A percentile compares a stretch with the other conserved stretches of the same genome.
Conservation (phyloP, 1,140 invertebrate genomes). For the Drosophila auraria region DNA sequence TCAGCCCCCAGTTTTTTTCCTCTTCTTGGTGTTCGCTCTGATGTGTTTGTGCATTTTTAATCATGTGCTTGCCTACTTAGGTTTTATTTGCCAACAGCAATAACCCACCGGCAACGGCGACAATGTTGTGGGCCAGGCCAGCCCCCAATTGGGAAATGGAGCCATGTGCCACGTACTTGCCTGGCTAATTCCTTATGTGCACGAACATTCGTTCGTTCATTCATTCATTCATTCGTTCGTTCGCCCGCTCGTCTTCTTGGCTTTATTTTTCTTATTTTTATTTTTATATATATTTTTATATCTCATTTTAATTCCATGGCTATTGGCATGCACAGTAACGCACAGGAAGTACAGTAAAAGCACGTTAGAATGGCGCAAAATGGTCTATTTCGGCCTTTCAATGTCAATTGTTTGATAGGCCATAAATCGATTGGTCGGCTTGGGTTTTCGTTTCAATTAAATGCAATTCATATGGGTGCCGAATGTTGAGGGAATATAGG, state of each 20-base stretch:
- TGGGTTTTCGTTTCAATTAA: slow-evolving; percentile 57
- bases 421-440: slow-evolving; percentile 59
- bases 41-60: slow-evolving; percentile 73
- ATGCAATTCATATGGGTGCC: slow-evolving; percentile 43
- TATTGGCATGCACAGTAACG: slow-evolving; percentile 23
- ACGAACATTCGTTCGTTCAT: slow-evolving; percentile 43
- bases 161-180: slow-evolving; percentile 75
- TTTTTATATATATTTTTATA: slow-evolving; percentile 14
- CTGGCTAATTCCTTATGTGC: slow-evolving; percentile 79
- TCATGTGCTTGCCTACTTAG: slow-evolving; percentile 80
- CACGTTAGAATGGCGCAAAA: slow-evolving; percentile 62
- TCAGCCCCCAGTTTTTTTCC: not conserved
- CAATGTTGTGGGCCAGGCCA: slow-evolving; percentile 65
- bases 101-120: slow-evolving; percentile 36
- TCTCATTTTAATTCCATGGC: slow-evolving; percentile 19
- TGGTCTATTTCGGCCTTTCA: slow-evolving; percentile 67
- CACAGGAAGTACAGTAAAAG: slow-evolving; percentile 70
- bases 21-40: slow-evolving; percentile 7
- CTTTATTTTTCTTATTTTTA: slow-evolving; percentile 16
- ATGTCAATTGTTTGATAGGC: slow-evolving; percentile 56
- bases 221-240: not conserved
- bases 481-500: slow-evolving; percentile 1
- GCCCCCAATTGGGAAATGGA: slow-evolving; percentile 71
- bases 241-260: slow-evolving; percentile 1
- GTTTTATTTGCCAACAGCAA: slow-evolving; percentile 53